Evolutionary conservation across 2,113 vertebrate species (phyloP).

Genomic region (Trogon surrucura): DNA sequence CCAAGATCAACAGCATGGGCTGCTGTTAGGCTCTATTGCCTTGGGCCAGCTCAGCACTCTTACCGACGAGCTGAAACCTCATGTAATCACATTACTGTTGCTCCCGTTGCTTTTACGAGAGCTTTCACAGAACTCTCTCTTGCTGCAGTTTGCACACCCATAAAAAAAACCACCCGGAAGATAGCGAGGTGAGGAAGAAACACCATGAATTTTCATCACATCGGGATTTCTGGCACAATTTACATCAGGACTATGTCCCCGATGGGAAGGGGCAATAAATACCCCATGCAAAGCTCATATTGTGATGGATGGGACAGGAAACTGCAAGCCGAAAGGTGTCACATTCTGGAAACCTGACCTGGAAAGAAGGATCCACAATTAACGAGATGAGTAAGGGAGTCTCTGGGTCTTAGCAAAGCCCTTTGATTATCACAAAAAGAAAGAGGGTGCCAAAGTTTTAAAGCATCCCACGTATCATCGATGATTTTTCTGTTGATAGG

Average conservation of each 20-base stretch:
- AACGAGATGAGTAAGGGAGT: neutral
- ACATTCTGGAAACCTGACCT: conserved; percentile 47
- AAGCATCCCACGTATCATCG: neutral
- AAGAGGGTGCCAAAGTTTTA: neutral
- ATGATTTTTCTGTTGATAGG: neutral
- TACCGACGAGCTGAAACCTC: rapidly evolving
- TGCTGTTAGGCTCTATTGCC: neutral
- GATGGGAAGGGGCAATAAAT: conserved; percentile 33
- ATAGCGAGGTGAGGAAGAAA: neutral
- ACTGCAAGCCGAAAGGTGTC: neutral
- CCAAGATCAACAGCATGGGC: neutral
- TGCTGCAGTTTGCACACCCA: neutral
- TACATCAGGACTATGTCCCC: neutral
- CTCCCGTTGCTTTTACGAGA: neutral
- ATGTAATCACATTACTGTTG: neutral
- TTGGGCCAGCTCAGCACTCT: neutral
- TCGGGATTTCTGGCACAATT: conserved; percentile 10
- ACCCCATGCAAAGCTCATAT: conserved; percentile 22
- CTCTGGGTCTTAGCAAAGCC: neutral
- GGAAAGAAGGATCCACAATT: conserved; percentile 20
- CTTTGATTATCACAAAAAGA: conserved; percentile 28
- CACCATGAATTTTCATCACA: conserved; percentile 16
- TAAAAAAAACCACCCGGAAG: neutral
- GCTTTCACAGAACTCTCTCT: neutral
- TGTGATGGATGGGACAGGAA: neutral